Evolutionary conservation across 2,797 vertebrate genomes (phyloP).

Genomic region (Acrocephalus scirpaceus): DNA sequence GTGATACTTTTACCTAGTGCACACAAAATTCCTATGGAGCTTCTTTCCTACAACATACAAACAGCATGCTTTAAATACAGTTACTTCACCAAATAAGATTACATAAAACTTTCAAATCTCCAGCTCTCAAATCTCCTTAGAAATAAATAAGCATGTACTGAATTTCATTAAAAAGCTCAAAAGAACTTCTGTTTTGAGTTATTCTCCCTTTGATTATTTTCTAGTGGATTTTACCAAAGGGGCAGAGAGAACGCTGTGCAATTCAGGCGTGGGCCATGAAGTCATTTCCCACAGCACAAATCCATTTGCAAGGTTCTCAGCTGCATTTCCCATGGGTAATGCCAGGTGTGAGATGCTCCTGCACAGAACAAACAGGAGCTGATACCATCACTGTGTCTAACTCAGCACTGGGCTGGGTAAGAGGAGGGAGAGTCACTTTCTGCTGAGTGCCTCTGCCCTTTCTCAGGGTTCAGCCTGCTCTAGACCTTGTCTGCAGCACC

Average conservation of each 20-base stretch:
- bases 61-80: neutral
- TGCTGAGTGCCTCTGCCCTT: neutral
- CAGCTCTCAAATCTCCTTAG: slow-evolving; percentile 36
- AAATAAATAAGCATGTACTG: neutral
- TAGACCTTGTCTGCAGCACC: neutral
- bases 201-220: slow-evolving; percentile 3
- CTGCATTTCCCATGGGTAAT: neutral
- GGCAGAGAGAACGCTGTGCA: neutral
- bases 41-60: neutral
- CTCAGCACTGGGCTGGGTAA: neutral
- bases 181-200: slow-evolving; percentile 13
- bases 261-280: neutral
- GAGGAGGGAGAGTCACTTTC: neutral
- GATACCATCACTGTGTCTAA: neutral
- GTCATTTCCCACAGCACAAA: neutral
- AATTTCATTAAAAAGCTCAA: slow-evolving; percentile 47
- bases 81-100: slow-evolving; percentile 26
- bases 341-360: neutral
- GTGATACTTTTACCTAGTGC: slow-evolving; percentile 30
- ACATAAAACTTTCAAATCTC: slow-evolving; percentile 35
- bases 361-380: neutral
- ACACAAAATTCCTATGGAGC: slow-evolving; percentile 47
- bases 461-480: neutral
- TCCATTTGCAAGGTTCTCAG: neutral
- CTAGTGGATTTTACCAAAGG: neutral